Conservation (phyloP, 2,113 vertebrate species). For the Tonatia bakeri region DNA sequence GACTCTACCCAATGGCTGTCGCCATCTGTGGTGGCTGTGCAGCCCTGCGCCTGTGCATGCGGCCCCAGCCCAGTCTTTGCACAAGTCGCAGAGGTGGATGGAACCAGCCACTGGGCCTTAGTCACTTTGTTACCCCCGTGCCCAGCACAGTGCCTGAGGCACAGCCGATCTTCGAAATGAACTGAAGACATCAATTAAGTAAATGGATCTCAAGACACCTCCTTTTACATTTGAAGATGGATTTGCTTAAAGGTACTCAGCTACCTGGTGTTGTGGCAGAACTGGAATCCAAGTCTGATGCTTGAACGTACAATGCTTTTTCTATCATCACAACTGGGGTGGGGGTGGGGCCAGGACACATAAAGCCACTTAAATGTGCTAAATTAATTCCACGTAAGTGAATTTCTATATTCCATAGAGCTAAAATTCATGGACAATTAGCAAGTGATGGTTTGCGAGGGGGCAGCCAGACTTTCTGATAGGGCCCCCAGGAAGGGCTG, state of each 20-base stretch:
- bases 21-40: background rate
- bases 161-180: background rate
- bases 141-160: background rate
- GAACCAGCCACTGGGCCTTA: accelerated
- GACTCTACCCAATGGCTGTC: no score
- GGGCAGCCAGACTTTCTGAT: background rate
- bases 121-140: accelerated
- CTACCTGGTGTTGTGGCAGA: accelerated
- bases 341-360: background rate
- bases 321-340: background rate
- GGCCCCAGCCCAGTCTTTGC: background rate
- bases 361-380: background rate
- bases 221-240: no score
- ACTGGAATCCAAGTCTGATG: background rate
- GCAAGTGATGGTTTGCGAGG: background rate
- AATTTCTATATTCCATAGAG: background rate
- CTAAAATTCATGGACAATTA: background rate
- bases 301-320: background rate
- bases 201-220: accelerated
- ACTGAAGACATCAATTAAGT: background rate
- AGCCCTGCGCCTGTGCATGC: accelerated
- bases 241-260: background rate
- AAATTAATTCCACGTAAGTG: background rate
- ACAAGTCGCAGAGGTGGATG: accelerated
- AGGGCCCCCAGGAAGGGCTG: background rate